A percentile compares a stretch with the other conserved stretches of the same genome.
These are phyloP conservation scores for Dryomyza anilis DNA, from an alignment of 2,888 invertebrate genomes.

Conservation along the genomic window DNA sequence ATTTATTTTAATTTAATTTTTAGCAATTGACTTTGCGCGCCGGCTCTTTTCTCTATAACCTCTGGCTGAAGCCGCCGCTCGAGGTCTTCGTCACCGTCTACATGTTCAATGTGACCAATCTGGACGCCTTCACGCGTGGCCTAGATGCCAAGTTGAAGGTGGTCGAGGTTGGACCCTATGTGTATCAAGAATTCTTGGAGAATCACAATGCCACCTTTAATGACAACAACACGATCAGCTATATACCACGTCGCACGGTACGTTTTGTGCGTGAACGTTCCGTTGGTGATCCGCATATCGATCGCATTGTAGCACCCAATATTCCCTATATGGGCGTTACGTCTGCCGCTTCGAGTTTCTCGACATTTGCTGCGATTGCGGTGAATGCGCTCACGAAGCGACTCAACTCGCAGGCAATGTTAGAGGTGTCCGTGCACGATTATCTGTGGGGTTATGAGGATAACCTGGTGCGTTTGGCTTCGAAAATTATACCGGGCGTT, in stretches of 20 bases:
- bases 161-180: slow-evolving; percentile 79
- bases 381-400: slow-evolving; percentile 66
- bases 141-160: slow-evolving; percentile 70
- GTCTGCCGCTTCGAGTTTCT: slow-evolving; percentile 51
- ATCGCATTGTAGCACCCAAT: slow-evolving; percentile 71
- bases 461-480: slow-evolving; percentile 71
- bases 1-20: slow-evolving; percentile 22
- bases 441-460: slow-evolving; percentile 86
- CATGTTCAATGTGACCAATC: slow-evolving; percentile 82
- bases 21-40: slow-evolving; percentile 61
- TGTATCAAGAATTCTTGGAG: slow-evolving; percentile 75
- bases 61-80: slow-evolving; percentile 72
- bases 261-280: slow-evolving; percentile 71
- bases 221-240: slow-evolving; percentile 71
- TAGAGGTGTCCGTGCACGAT: slow-evolving; percentile 69
- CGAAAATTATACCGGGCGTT: slow-evolving; percentile 75
- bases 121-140: slow-evolving; percentile 70
- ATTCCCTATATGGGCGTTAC: slow-evolving; percentile 69
- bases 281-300: slow-evolving; percentile 67
- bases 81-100: slow-evolving; percentile 71
- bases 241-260: slow-evolving; percentile 67
- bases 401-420: slow-evolving; percentile 68
- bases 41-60: slow-evolving; percentile 65
- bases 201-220: slow-evolving; percentile 71
- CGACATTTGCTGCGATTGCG: slow-evolving; percentile 64